Percentiles rank a stretch among this genome's conserved stretches.
Evolutionary conservation across 2,797 vertebrate genomes (phyloP).

Genomic region (Heliangelus exortis): DNA sequence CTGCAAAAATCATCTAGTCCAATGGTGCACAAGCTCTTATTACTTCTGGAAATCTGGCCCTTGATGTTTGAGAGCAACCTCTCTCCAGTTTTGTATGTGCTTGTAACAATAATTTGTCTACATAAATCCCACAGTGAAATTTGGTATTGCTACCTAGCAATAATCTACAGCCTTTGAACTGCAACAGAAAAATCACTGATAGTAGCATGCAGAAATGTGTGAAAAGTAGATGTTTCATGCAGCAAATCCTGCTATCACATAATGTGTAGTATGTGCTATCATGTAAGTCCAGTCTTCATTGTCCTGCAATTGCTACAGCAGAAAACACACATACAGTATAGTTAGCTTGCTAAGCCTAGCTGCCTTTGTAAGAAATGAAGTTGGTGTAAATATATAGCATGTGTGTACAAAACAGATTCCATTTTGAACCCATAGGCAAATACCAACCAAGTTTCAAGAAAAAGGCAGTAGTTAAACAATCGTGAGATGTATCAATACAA

Average conservation of each 20-base stretch:
- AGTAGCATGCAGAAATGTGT: accelerated
- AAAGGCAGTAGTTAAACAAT: not conserved
- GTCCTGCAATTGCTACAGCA: not conserved
- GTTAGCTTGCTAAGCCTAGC: not conserved
- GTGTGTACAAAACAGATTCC: not conserved
- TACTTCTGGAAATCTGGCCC: not conserved
- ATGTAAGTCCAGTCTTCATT: not conserved
- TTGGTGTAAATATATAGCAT: not conserved
- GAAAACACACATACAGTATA: not conserved
- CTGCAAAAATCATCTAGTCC: not conserved
- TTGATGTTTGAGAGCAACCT: not conserved
- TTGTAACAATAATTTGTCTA: not conserved
- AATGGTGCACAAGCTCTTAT: not conserved
- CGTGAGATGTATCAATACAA: not conserved
- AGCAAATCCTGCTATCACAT: not conserved
- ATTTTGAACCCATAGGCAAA: not conserved
- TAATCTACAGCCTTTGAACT: not conserved
- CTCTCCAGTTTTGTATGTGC: not conserved
- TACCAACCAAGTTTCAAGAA: not conserved
- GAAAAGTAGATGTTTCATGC: not conserved
- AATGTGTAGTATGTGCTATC: not conserved
- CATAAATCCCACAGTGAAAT: not conserved
- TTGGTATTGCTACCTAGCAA: not conserved
- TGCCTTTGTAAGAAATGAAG: not conserved
- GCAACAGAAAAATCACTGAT: not conserved